A percentile compares a stretch with the other conserved stretches of the same genome.
Conservation (phyloP, 1,140 invertebrate genomes). For the Grapholita molesta region DNA sequence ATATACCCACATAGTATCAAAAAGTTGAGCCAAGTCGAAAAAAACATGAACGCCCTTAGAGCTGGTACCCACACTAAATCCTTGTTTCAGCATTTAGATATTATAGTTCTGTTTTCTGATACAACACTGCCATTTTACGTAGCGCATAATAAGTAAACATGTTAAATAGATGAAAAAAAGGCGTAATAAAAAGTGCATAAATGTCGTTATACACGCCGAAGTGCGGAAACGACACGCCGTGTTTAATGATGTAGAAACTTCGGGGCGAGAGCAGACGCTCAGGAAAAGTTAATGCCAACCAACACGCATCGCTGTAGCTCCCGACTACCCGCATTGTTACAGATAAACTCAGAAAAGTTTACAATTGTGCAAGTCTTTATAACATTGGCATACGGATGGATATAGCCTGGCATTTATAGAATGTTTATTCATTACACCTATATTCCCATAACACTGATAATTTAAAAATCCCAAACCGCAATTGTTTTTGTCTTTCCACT, state of each 20-base stretch:
- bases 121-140: no score
- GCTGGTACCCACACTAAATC: no score
- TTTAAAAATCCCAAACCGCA: background rate
- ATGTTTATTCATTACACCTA: background rate
- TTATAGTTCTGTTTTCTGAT: no score
- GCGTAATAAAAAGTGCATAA: slow-evolving; percentile 36
- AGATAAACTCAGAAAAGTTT: background rate
- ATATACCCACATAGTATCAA: no score
- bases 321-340: background rate
- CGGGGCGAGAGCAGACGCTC: slow-evolving; percentile 27
- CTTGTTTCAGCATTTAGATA: no score
- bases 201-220: slow-evolving; percentile 34
- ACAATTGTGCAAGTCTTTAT: background rate
- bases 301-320: background rate
- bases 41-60: no score
- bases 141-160: background rate
- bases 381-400: background rate
- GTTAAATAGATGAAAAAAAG: background rate
- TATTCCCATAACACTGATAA: background rate
- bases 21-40: no score
- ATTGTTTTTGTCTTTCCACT: background rate
- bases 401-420: background rate
- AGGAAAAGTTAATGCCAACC: background rate
- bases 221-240: slow-evolving; percentile 42
- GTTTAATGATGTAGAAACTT: slow-evolving; percentile 56